Base-by-base conservation (phyloP, 2,888 invertebrate species). In the Pteria penguin region DNA sequence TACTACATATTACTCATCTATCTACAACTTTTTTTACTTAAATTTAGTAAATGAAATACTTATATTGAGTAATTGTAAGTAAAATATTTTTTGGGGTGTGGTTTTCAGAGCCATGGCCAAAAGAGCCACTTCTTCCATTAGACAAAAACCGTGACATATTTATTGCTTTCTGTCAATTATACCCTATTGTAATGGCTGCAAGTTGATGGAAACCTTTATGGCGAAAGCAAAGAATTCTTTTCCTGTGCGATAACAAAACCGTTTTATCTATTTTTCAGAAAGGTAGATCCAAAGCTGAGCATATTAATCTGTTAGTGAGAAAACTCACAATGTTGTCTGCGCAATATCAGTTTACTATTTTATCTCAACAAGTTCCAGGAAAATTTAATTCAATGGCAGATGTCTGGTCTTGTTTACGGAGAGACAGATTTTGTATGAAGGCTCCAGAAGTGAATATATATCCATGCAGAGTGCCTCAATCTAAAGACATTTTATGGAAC, bases 331-430 rank as follows among this genome's bases (percentile, higher is more conserved):
- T 58, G 63, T 70, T 36, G 57, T 36, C 75, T 18, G 45, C 57
- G 24, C 31, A 36, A 57, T 31, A 58, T 14, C 62, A 65, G 14
- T 75, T 72, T 29, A 32, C 32, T 31, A 32, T 72, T 11, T 14
- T 8, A 58, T 33, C 75, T 27, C 18, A 75, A 65, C 65, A 63
- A 63, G 52, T 69, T 31, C 65, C 69, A 32, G 70, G 75, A 24
- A 36, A 65, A 14, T 14, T 18, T 3, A 75, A 75, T 29, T 2
- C 31, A 18, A 69, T 75, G 4, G 62, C 75, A 31, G 75, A 69
- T 45, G 57, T 65, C 29, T 36, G 63, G 11, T 69, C 75, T 75
- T 70, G 75, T 63, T 70, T 75, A 29, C 65, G 70, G 70, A 75
- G 69, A 52, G n/a, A 57, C 29, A n/a, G 65, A 31, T 70, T 75